Percentiles rank a stretch among this genome's conserved stretches.
Evolutionary conservation across 2,888 invertebrate species (phyloP).

Genomic region (Orthosia incerta): DNA sequence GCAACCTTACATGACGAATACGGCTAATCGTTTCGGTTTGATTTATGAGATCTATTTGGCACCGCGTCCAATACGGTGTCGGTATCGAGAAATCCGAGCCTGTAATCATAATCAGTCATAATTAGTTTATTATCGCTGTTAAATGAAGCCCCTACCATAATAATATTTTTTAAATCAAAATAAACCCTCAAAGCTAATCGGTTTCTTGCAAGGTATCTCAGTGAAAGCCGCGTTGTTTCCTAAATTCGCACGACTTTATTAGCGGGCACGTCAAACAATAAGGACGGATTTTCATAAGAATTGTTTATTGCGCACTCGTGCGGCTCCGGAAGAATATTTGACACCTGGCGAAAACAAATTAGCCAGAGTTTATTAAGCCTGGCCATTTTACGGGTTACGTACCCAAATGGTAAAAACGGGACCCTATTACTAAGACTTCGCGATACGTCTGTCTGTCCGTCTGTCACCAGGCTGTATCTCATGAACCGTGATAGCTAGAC

Average conservation of each 20-base stretch:
- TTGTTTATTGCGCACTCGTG: constrained; percentile 37
- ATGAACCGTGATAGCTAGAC: too few species aligned
- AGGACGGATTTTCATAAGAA: constrained; percentile 26
- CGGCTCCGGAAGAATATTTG: constrained; percentile 15
- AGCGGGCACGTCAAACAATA: constrained; percentile 10
- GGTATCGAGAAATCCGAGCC: constrained; percentile 16
- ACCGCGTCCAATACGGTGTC: constrained; percentile 26
- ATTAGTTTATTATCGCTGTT: constrained; percentile 34
- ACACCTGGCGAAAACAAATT: constrained; percentile 44
- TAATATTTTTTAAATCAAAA: neutral
- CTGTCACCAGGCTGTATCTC: too few species aligned
- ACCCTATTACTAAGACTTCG: too few species aligned
- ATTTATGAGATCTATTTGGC: constrained; percentile 53
- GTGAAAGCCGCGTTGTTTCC: constrained; percentile 9
- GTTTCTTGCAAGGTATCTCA: constrained; percentile 6
- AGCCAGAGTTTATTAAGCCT: constrained; percentile 18
- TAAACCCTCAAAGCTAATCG: constrained; percentile 3
- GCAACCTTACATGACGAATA: constrained; percentile 40
- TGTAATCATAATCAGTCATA: constrained; percentile 45
- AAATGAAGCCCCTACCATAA: constrained; percentile 20
- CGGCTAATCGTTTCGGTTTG: constrained; percentile 45
- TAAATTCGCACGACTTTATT: constrained; percentile 22
- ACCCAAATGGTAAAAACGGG: too few species aligned
- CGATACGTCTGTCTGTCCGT: too few species aligned
- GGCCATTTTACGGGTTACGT: too few species aligned